Evolutionary conservation across 2,888 invertebrate species (phyloP).

Genomic region (Cecidostiba fungosa): DNA sequence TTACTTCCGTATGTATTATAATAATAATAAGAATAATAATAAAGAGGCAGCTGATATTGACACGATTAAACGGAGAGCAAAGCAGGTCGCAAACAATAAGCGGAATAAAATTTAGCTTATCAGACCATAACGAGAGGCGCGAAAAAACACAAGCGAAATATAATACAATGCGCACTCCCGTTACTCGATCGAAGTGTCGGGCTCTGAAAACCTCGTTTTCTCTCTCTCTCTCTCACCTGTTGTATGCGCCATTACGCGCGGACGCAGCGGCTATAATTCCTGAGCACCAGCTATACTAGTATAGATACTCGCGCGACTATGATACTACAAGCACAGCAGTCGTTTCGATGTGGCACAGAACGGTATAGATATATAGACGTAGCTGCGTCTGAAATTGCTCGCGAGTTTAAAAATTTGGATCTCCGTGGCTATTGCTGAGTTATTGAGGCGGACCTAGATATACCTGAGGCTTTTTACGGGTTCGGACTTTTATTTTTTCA

Average conservation of each 20-base stretch:
- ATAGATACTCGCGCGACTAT: background rate
- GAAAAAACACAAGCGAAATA: slow-evolving; percentile 35
- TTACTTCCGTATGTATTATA: background rate
- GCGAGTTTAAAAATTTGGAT: too few species aligned
- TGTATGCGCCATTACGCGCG: slow-evolving; percentile 29
- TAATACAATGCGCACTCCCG: slow-evolving; percentile 21
- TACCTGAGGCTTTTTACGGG: too few species aligned
- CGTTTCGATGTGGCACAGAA: too few species aligned
- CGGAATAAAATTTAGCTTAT: slow-evolving; percentile 22
- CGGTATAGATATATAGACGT: too few species aligned
- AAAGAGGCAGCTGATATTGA: background rate
- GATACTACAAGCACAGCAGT: background rate
- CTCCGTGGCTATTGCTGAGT: background rate
- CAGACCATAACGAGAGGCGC: slow-evolving; percentile 35
- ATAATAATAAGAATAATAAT: background rate
- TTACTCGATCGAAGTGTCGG: slow-evolving; percentile 31
- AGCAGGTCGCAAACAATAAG: slow-evolving; percentile 1
- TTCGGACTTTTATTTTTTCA: too few species aligned
- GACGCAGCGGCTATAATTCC: slow-evolving; percentile 30
- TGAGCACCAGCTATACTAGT: background rate
- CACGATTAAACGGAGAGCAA: background rate
- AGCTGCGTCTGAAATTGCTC: too few species aligned
- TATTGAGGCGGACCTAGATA: background rate
- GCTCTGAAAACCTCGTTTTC: slow-evolving; percentile 50
- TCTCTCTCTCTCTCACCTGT: slow-evolving; percentile 36